A percentile compares a stretch with the other conserved stretches of the same genome.
Evolutionary conservation across 2,113 vertebrate species (phyloP).

Genomic region (Dunckerocampus dactyliophorus): DNA sequence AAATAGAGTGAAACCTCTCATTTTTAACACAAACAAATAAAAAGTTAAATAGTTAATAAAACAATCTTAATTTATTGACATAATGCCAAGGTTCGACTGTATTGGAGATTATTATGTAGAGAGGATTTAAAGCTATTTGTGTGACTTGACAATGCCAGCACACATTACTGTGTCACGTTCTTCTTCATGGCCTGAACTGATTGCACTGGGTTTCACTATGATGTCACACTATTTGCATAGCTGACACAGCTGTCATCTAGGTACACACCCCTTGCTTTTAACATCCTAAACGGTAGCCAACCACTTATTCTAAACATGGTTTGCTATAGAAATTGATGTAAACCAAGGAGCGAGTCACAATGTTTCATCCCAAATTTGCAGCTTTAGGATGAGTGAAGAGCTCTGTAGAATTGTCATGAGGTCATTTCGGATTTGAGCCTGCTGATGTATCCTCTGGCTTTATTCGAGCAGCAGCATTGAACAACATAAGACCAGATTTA

Average conservation of each 20-base stretch:
- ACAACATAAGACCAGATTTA: slow-evolving; percentile 60
- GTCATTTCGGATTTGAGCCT: slow-evolving; percentile 35
- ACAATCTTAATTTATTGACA: too few species aligned
- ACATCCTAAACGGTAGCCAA: not conserved
- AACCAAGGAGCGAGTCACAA: slow-evolving; percentile 5
- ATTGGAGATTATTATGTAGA: not conserved
- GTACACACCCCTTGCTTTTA: too few species aligned
- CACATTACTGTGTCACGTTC: too few species aligned
- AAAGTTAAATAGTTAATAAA: too few species aligned
- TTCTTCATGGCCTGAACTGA: not conserved
- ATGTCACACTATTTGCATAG: not conserved
- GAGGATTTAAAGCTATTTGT: not conserved
- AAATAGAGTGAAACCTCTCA: not conserved
- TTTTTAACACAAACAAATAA: too few species aligned
- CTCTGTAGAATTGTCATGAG: slow-evolving; percentile 18
- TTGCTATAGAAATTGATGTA: not conserved
- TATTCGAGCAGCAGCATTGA: slow-evolving; percentile 39
- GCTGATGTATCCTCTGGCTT: slow-evolving; percentile 33
- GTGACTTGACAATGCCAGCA: not conserved
- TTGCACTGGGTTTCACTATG: not conserved
- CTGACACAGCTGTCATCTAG: not conserved
- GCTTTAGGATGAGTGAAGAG: slow-evolving; percentile 12
- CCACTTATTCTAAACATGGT: not conserved
- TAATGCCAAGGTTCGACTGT: not conserved
- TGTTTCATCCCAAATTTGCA: not conserved